phyloP scores from a whole-genome alignment of 2,113 vertebrate genomes.

The Xiphias gladius region DNA sequence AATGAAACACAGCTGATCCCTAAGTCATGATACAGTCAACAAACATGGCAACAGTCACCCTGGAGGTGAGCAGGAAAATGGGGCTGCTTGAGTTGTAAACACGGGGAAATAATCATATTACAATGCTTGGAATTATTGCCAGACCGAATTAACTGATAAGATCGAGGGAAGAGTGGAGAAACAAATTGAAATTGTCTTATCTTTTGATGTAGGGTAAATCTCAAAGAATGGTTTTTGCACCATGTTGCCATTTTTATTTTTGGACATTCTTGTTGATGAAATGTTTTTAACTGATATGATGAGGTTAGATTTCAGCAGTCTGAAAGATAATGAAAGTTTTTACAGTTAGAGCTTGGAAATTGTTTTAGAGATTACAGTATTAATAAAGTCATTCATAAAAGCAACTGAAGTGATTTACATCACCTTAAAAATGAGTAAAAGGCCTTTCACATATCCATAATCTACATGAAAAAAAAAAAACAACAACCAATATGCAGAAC shows the following conservation, averaged over 20 bases:
- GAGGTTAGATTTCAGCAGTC: neutral
- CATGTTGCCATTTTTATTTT: slow-evolving; percentile 36
- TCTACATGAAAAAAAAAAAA: neutral
- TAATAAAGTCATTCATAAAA: neutral
- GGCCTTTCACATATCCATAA: neutral
- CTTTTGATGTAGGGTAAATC: slow-evolving; percentile 34
- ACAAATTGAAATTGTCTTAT: slow-evolving; percentile 68
- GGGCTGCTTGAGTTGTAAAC: slow-evolving; percentile 27
- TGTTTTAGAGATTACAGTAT: neutral
- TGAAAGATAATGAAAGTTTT: neutral
- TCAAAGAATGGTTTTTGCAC: slow-evolving; percentile 42
- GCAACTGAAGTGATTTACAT: neutral
- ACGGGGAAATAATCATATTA: slow-evolving; percentile 46
- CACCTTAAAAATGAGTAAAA: neutral
- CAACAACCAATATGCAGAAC: neutral
- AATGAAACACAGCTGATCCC: slow-evolving; percentile 72
- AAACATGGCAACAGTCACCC: slow-evolving; percentile 57
- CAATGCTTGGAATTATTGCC: slow-evolving; percentile 55
- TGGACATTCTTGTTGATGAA: neutral
- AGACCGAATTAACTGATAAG: slow-evolving; percentile 71
- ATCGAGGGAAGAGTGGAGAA: slow-evolving; percentile 45
- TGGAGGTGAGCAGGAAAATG: slow-evolving; percentile 42
- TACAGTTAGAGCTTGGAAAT: neutral
- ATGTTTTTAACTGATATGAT: slow-evolving; percentile 13
- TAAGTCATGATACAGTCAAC: slow-evolving; percentile 65